Conservation (phyloP, 2,113 vertebrate species). For the Holacanthus passer region DNA sequence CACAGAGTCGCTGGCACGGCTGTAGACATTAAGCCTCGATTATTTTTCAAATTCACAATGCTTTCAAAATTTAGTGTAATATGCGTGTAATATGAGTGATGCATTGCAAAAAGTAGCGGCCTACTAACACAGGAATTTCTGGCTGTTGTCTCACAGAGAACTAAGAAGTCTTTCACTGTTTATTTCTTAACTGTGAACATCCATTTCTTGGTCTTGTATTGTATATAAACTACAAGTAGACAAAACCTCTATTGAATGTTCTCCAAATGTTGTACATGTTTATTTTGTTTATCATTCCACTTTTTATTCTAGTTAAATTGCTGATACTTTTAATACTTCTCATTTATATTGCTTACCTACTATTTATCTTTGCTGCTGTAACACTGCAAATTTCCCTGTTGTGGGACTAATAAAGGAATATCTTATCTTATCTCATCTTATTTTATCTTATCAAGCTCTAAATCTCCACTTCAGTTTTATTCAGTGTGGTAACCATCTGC, state of each 20-base stretch:
- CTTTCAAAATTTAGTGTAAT: not conserved
- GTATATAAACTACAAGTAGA: not conserved
- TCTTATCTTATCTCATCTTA: too few species aligned
- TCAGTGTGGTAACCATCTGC: not conserved
- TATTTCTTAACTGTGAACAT: not conserved
- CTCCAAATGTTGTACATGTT: not conserved
- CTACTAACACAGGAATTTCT: not conserved
- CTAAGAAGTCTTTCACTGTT: not conserved
- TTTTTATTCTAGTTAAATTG: too few species aligned
- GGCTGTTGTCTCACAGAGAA: not conserved
- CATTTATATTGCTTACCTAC: too few species aligned
- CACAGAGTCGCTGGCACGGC: not conserved
- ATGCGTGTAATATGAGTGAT: not conserved
- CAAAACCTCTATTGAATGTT: not conserved
- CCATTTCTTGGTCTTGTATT: not conserved
- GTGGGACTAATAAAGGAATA: too few species aligned
- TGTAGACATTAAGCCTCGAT: not conserved
- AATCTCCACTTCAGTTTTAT: not conserved
- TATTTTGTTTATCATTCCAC: not conserved
- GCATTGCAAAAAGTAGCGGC: not conserved
- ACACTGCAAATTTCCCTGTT: too few species aligned
- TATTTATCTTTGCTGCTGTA: too few species aligned
- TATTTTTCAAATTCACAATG: not conserved
- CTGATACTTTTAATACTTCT: too few species aligned
- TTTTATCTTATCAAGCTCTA: too few species aligned